Base-by-base conservation (phyloP, 2,888 invertebrate species). In the Monopis laevigella region DNA sequence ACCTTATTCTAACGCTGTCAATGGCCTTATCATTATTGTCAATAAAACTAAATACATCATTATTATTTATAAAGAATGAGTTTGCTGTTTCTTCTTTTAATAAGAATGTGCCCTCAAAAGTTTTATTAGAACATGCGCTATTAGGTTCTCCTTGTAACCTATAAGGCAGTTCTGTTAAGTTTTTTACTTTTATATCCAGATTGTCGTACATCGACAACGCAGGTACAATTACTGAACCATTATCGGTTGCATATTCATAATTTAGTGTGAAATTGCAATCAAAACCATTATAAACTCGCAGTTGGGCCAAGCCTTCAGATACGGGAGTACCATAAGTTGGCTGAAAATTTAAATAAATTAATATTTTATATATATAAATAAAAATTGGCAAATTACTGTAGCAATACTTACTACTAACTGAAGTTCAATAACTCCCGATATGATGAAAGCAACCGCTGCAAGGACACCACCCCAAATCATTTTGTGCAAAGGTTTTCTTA, bases 391-490 rank as follows among this genome's bases (percentile, higher is more conserved):
- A 21, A 21, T 21, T 7, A 7, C 8, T 21, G 24, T 21, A 10
- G 17, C 2, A 17, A 6, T 30, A 53, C 51, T 54, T 61, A 88
- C 90, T 85, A 93, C 85, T 42, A 95, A 73, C 18, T 83, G 65
- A 0, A 93, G 58, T 65, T 96, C 93, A 1, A 98, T 86, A n/a
- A 92, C 57, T 2, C 89, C 96, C 1, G 98, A 95, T 19, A 93
- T 78, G n/a, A 91, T 71, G 60, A 98, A 99, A 0, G 98, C 88
- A 1, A 86, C 43, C 0, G 91, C 90, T 0, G 96, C 94, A 1
- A 99, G 62, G 13, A 94, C 56, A 29, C 98, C 96, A 4, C 98
- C 98, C 54, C 88, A 82, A 1, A 89, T 87, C 78, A 99, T 88
- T 62, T 93, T 90, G 58, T 94, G 92, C 40, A 97, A 72, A 0